Conservation (phyloP, 2,113 vertebrate species). For the Chauna torquata region DNA sequence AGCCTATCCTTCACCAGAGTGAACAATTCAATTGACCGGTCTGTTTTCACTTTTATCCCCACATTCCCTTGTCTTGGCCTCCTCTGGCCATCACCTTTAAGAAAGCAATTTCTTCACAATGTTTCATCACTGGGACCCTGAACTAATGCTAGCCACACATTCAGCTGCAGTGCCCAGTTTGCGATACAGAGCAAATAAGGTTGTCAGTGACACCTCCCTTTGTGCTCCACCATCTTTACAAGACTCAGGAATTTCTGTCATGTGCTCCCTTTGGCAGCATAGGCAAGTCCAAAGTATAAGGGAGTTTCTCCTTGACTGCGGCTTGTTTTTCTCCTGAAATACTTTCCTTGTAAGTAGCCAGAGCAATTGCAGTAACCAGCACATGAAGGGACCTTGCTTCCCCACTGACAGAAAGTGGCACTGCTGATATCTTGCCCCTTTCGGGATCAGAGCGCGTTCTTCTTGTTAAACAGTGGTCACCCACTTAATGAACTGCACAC, state of each 20-base stretch:
- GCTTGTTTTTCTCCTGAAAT: neutral
- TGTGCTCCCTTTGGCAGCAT: neutral
- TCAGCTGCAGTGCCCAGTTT: neutral
- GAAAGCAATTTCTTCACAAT: neutral
- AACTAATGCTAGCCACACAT: neutral
- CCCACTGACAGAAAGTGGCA: neutral
- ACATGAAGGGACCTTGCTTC: neutral
- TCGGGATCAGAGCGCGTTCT: neutral
- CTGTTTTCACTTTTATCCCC: neutral
- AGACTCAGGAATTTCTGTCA: neutral
- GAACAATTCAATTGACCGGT: neutral
- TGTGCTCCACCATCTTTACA: neutral
- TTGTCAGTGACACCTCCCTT: neutral
- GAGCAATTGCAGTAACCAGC: neutral
- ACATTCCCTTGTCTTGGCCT: neutral
- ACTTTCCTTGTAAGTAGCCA: neutral
- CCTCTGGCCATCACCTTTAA: neutral
- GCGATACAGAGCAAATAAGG: neutral
- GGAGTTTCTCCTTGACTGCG: neutral
- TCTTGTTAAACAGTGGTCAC: neutral
- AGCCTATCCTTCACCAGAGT: neutral
- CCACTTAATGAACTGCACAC: rapidly evolving
- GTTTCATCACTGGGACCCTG: neutral
- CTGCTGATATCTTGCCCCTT: neutral
- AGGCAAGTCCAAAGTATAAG: no score